Evolutionary conservation across 2,113 vertebrate species (phyloP), one percentile per base, ranked within the genome.

Genomic region (Ascaphus truei): DNA sequence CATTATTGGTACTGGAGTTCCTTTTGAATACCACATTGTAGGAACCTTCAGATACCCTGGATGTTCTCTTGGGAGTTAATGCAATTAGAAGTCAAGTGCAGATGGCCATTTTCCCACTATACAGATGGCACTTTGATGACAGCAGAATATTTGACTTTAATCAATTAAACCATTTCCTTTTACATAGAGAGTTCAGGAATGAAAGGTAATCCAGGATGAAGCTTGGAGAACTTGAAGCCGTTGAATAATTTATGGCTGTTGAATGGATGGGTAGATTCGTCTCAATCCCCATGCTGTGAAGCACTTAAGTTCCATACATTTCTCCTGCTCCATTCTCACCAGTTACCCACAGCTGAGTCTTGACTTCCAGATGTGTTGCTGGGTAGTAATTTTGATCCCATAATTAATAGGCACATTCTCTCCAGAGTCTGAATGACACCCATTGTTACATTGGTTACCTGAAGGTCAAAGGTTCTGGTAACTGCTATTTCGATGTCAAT

Each of bases 151-250:
- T 33, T 22, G 23, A 26, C 43, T 15, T 20, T 9, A 60, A 50
- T 69, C 55, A 69, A 59, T 69, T 60, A 51, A 51, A 52, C 15
- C n/a, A 29, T 51, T 60, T 39, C 30, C 33, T 58, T 58, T 34
- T 51, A 7, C 4, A 36, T 15, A 27, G 31, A 51, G 7, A 6
- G 56, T 23, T 33, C n/a, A 20, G 55, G 27, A 59, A 59, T 60
- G 26, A 23, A 26, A 27, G 56, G 55, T 60, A 60, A 60, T 69
- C 66, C 66, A 26, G 18, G 23, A 23, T 60, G 22, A 51, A 27
- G 12, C 30, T 5, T 15, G 4, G 10, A 43, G 43, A 47, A 53
- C 39, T 59, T 59, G 53, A 68, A 37, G 55, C 47, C 43, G 27
- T 13, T 6, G 9, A 47, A 45, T 59, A 37, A 48, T 48, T n/a